Percentiles rank a stretch among this genome's conserved stretches.
Conservation (phyloP, 2,888 invertebrate genomes). For the Troilus luridus region DNA sequence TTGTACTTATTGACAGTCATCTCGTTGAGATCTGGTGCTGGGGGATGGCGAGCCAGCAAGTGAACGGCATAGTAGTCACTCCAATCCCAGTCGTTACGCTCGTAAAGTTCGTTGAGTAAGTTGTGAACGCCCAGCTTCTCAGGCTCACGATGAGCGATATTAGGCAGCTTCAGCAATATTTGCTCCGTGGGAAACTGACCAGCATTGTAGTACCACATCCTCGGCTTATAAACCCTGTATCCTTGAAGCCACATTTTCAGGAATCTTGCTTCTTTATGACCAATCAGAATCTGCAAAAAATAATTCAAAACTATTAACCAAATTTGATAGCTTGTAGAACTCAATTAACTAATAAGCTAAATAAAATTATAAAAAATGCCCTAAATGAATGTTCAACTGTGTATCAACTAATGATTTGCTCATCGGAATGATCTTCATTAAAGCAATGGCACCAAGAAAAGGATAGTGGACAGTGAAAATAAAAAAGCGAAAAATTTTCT, state of each 20-base stretch:
- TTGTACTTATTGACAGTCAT: constrained; percentile 65
- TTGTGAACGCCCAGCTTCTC: constrained; percentile 68
- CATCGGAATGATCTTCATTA: too few species aligned
- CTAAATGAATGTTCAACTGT: too few species aligned
- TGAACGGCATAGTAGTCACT: constrained; percentile 67
- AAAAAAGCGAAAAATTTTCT: too few species aligned
- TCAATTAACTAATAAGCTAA: too few species aligned
- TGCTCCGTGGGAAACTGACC: constrained; percentile 69
- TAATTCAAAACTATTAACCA: constrained; percentile 2
- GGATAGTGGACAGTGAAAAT: too few species aligned
- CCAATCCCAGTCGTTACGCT: constrained; percentile 66
- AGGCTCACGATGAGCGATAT: constrained; percentile 68
- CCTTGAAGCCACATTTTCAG: constrained; percentile 68
- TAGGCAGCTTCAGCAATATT: constrained; percentile 67
- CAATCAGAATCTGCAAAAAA: constrained; percentile 67
- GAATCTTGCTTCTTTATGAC: constrained; percentile 68
- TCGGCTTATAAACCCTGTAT: constrained; percentile 68
- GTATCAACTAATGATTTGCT: too few species aligned
- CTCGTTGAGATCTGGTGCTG: constrained; percentile 66
- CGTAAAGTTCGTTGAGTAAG: constrained; percentile 67
- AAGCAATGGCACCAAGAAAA: too few species aligned
- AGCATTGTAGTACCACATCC: constrained; percentile 69
- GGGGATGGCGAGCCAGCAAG: constrained; percentile 68
- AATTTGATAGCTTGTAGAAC: neutral
- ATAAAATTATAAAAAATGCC: too few species aligned